Evolutionary conservation across 2,888 invertebrate species (phyloP).

Genomic region (Erpobdella octoculata): DNA sequence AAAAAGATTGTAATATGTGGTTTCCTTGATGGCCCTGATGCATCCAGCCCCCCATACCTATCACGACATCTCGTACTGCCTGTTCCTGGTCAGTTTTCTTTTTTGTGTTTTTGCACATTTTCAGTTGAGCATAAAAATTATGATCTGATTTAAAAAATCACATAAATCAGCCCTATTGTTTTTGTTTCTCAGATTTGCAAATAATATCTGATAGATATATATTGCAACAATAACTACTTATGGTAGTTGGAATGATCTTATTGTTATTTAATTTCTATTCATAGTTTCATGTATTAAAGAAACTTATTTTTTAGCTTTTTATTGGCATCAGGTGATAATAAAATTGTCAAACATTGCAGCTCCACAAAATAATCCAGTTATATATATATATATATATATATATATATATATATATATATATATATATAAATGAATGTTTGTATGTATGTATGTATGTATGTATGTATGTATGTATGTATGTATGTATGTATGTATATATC

Average conservation of each 20-base stretch:
- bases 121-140: no score
- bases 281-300: no score
- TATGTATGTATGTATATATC: neutral
- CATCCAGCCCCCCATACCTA: conserved; percentile 81
- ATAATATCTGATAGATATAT: no score
- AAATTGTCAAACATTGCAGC: neutral
- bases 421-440: no score
- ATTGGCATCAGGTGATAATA: no score
- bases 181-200: no score
- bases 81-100: conserved; percentile 1
- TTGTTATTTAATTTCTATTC: neutral
- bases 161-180: no score
- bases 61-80: conserved; percentile 84
- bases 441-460: no score
- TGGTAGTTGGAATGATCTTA: neutral
- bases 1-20: conserved; percentile 66
- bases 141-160: no score
- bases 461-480: neutral
- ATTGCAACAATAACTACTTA: no score
- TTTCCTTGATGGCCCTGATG: conserved; percentile 76
- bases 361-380: no score
- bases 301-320: no score
- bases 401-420: neutral
- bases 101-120: neutral
- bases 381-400: neutral